These are phyloP conservation scores for Leptonema lineaticorne DNA, from an alignment of 1,140 invertebrate genomes.

Conservation along the genomic window DNA sequence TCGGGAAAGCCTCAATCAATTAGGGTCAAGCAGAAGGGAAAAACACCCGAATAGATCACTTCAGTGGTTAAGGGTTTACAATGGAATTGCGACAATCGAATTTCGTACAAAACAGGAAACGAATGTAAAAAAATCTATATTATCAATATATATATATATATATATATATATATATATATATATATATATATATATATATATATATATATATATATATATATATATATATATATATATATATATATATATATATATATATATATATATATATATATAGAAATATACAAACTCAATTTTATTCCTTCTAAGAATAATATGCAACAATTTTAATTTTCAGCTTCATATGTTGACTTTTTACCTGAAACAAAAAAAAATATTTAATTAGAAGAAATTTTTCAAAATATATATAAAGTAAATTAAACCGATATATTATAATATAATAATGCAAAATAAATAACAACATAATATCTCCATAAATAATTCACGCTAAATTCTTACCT, in stretches of 20 bases:
- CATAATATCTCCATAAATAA: too few relatives aligned
- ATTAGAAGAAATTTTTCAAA: too few relatives aligned
- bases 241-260: background rate
- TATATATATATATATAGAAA: too few relatives aligned
- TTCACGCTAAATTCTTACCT: too few relatives aligned
- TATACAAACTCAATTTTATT: too few relatives aligned
- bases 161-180: background rate
- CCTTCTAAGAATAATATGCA: too few relatives aligned
- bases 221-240: background rate
- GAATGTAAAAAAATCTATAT: background rate
- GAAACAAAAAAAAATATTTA: too few relatives aligned
- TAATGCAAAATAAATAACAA: too few relatives aligned
- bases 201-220: background rate
- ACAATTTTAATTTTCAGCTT: too few relatives aligned
- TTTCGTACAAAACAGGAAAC: background rate
- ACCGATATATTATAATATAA: too few relatives aligned
- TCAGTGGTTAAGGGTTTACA: background rate
- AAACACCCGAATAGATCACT: background rate
- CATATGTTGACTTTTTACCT: too few relatives aligned
- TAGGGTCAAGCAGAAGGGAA: constrained; percentile 5
- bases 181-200: background rate
- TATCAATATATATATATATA: background rate
- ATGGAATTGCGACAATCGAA: background rate
- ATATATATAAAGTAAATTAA: too few relatives aligned
- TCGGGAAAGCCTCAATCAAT: constrained; percentile 23